Evolutionary conservation across 2,113 vertebrate species (phyloP).

Genomic region (Oxygymnocypris stewartii): DNA sequence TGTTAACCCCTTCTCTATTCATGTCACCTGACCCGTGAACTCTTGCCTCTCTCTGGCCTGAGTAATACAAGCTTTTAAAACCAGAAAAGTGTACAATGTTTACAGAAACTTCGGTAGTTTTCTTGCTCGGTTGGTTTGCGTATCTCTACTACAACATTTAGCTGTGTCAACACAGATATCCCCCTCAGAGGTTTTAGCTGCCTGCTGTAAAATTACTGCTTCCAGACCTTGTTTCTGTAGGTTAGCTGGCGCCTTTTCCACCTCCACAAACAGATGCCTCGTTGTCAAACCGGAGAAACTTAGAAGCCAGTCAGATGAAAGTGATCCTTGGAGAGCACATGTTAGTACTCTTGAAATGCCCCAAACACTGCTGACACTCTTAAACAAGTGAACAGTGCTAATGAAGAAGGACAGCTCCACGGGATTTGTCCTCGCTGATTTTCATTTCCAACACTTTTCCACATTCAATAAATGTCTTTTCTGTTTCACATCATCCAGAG

Average conservation of each 20-base stretch:
- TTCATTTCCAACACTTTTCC: slow-evolving; percentile 72
- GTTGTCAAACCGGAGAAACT: slow-evolving; percentile 66
- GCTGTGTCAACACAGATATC: slow-evolving; percentile 48
- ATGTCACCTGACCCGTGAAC: slow-evolving; percentile 17
- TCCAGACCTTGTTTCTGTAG: slow-evolving; percentile 59
- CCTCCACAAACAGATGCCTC: slow-evolving; percentile 68
- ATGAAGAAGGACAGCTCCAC: slow-evolving; percentile 78
- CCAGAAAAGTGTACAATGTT: background rate
- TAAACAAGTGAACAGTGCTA: slow-evolving; percentile 68
- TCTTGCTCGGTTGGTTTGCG: slow-evolving; percentile 1
- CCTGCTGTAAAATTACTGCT: slow-evolving; percentile 47
- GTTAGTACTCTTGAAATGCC: slow-evolving; percentile 67
- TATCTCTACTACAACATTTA: slow-evolving; percentile 41
- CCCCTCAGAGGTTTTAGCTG: slow-evolving; percentile 43
- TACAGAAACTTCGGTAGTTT: background rate
- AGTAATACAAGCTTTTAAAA: background rate
- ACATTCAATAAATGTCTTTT: slow-evolving; percentile 68
- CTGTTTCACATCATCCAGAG: slow-evolving; percentile 52
- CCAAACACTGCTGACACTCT: slow-evolving; percentile 61
- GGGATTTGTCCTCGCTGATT: slow-evolving; percentile 71
- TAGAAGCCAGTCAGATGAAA: slow-evolving; percentile 59
- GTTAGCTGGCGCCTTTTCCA: slow-evolving; percentile 65
- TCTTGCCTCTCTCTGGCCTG: background rate
- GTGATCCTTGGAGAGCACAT: slow-evolving; percentile 68
- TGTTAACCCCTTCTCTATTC: slow-evolving; percentile 26